Conservation (phyloP, 2,888 invertebrate species). For the Euphydryas editha region DNA sequence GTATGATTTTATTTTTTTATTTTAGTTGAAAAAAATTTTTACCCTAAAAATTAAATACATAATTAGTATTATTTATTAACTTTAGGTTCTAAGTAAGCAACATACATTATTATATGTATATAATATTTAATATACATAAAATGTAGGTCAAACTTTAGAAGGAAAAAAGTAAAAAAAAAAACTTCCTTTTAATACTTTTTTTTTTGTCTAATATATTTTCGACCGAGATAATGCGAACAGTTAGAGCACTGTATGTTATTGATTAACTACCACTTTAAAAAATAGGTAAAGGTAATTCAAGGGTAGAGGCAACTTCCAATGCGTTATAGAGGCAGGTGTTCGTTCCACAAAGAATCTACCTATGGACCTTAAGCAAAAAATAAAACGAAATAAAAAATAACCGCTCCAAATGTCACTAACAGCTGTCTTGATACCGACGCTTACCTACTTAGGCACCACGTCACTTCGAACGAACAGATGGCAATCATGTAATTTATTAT, state of each 20-base stretch:
- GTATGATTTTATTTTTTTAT: no score
- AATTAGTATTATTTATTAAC: background rate
- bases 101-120: background rate
- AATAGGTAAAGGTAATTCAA: slow-evolving; percentile 43
- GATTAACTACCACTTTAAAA: slow-evolving; percentile 5
- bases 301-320: slow-evolving; percentile 54
- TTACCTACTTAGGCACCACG: slow-evolving; percentile 31
- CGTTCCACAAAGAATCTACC: slow-evolving; percentile 63
- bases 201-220: background rate
- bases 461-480: slow-evolving; percentile 8
- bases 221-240: background rate
- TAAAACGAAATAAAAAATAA: slow-evolving; percentile 53
- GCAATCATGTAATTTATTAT: slow-evolving; percentile 2
- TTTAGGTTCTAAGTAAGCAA: background rate
- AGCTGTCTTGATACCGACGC: slow-evolving; percentile 70
- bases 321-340: slow-evolving; percentile 68
- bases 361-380: slow-evolving; percentile 62
- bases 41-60: background rate
- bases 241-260: background rate
- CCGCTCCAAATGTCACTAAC: slow-evolving; percentile 71
- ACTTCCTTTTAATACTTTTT: background rate
- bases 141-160: slow-evolving; percentile 8
- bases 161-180: background rate
- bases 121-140: background rate
- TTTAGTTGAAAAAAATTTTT: background rate